Evolutionary conservation across 1,140 invertebrate species (phyloP).

Genomic region (Heliconius nattereri): DNA sequence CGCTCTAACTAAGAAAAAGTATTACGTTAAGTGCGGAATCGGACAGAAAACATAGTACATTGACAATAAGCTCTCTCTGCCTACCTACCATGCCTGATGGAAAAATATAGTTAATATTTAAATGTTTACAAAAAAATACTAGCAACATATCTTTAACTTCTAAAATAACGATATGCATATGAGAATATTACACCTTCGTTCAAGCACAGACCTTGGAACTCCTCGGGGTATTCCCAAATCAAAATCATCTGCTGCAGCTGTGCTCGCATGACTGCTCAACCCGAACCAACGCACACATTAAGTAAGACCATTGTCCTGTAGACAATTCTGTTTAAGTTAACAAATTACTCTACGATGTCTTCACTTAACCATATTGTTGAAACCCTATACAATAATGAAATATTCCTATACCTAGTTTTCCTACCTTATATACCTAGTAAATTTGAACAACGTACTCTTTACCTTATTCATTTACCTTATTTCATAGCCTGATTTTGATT

Average conservation of each 20-base stretch:
- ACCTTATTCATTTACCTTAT: background rate
- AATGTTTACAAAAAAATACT: too few species aligned
- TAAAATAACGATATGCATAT: too few species aligned
- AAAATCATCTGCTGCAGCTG: slow-evolving; percentile 14
- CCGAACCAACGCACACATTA: slow-evolving; percentile 41
- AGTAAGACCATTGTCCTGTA: slow-evolving; percentile 48
- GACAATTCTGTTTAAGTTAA: slow-evolving; percentile 40
- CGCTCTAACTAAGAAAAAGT: too few species aligned
- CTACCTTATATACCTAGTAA: background rate
- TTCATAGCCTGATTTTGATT: background rate
- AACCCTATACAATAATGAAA: background rate
- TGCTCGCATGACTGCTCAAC: slow-evolving; percentile 41
- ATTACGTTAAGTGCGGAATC: too few species aligned
- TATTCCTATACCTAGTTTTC: background rate
- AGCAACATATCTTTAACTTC: too few species aligned
- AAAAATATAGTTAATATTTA: too few species aligned
- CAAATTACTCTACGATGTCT: slow-evolving; percentile 22
- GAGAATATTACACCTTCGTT: background rate
- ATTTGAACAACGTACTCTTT: background rate
- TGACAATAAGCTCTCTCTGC: too few species aligned
- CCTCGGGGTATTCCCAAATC: slow-evolving; percentile 14
- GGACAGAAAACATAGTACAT: too few species aligned
- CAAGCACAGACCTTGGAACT: background rate
- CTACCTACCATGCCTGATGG: too few species aligned
- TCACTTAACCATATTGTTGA: background rate